Base-by-base conservation (phyloP, 2,888 invertebrate genomes). In the Steinernema hermaphroditum region DNA sequence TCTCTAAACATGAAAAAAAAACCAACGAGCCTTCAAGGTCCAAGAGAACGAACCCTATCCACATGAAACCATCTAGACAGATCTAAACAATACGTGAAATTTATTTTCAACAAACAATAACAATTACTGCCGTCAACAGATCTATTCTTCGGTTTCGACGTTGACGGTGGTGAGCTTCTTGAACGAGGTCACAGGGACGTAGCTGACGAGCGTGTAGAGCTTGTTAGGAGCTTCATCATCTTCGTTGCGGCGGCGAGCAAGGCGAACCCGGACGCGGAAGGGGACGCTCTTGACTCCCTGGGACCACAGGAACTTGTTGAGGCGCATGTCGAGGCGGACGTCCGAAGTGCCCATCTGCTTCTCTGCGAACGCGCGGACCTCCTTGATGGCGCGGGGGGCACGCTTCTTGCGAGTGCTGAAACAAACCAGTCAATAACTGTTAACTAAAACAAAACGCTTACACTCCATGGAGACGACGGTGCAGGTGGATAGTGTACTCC, bases 281-380 rank as follows among this genome's bases (percentile, higher is more conserved):
- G 98, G 98, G 77, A 97, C 97, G 89, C 96, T 96, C 94, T n/a
- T 93, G 88, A 99, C 92, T 88, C 98, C 98, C 90, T 96, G 94
- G 70, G 94, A 94, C 98, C 98, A 98, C 81, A 98, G 91, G 89
- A 93, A 94, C 89, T 99, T 98, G 90, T 99, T 99, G 79, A 98
- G 90, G 84, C 95, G 92, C 78, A 96, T 96, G 89, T 99, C 98
- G 85, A 98, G 93, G 88, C 98, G 91, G 69, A 99, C 96, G 90
- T 99, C 98, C 74, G 92, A 92, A 76, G 98, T 99, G 82, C 96
- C 96, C 90, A 98, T 98, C 90, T 96, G 95, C 82, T 87, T 86
- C 87, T 93, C 92, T 32, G 97, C 97, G 88, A 98, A 98, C 89
- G 94, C 95, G 74, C 93, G 81, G 77, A 85, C 80, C 90, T 95